Base-by-base conservation (phyloP, 1,140 invertebrate genomes). In the Pogonognathellus flavescens region DNA sequence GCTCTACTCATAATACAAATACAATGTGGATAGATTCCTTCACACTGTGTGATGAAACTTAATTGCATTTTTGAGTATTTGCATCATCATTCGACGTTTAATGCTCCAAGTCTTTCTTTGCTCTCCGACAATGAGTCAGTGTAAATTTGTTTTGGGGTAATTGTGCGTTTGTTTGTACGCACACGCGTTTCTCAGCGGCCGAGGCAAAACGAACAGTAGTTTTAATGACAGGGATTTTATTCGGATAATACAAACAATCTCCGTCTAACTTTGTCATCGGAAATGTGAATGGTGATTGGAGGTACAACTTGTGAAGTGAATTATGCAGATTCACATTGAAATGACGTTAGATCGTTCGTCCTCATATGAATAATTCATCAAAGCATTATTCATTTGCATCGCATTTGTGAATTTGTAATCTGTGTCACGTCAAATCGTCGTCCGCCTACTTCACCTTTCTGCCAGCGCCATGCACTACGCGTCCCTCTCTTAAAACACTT, bases 361-460 rank as follows among this genome's bases (percentile, higher is more conserved):
- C 22, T 50, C 49, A 31, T 50, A 76, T 76, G 70, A 76, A 76
- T 76, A 50, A 76, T 76, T 41, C 70, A 76, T 76, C 4, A 76
- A 49, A 50, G 6, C 4, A 13, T 49, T 14, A 76, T 50, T 76
- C 22, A 76, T 76, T 76, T 76, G 41, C 70, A 76, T 76, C 70
- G 31, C 14, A 76, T 76, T 76, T 76, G 70, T 76, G 49, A 76
- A 76, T 76, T 76, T 76, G 70, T 76, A 76, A 76, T 76, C 70
- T 76, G 31, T n/a, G 41, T 49, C 70, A 76, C 70, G 70, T 76
- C 70, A 76, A 76, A 49, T 76, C 70, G 1, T 66, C 62, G 11
- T 66, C 62, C 22, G 62, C 20, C 3, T 25, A 66, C 20, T 31
- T 66, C n/a, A n/a, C n/a, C n/a, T n/a, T n/a, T n/a, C n/a, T n/a